Conservation (phyloP, 2,113 vertebrate species). For the Zapornia atra region DNA sequence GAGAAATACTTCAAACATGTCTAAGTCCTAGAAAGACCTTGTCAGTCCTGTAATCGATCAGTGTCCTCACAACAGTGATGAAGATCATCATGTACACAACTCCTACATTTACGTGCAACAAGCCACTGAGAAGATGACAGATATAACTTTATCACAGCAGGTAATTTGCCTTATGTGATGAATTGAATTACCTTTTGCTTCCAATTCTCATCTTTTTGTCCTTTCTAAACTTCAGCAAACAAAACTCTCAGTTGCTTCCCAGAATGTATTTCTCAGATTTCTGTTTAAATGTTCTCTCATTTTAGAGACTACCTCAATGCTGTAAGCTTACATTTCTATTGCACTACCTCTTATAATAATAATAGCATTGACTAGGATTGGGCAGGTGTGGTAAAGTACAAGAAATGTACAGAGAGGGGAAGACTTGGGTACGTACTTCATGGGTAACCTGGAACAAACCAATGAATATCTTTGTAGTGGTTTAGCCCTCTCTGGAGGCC, state of each 20-base stretch:
- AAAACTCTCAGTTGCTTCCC: background rate
- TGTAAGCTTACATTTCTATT: background rate
- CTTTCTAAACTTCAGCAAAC: background rate
- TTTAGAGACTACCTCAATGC: background rate
- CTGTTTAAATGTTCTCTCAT: background rate
- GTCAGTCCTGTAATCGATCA: background rate
- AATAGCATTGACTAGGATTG: background rate
- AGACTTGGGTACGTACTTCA: background rate
- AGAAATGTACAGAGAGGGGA: rapidly evolving
- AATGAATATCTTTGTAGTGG: background rate
- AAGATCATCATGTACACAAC: background rate
- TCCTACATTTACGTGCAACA: background rate
- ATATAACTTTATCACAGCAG: background rate
- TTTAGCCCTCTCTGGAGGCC: too few relatives aligned
- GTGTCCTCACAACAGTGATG: background rate
- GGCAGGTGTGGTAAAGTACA: background rate
- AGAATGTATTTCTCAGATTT: background rate
- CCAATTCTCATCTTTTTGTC: background rate
- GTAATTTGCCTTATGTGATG: background rate
- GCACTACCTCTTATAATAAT: background rate
- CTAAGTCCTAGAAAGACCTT: background rate
- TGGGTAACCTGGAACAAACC: background rate
- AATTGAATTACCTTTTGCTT: background rate
- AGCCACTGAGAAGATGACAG: background rate
- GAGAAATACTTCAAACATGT: background rate